Percentiles rank a stretch among this genome's conserved stretches.
Evolutionary conservation across 2,888 invertebrate genomes (phyloP).

Genomic region (Meghimatium bilineatum): DNA sequence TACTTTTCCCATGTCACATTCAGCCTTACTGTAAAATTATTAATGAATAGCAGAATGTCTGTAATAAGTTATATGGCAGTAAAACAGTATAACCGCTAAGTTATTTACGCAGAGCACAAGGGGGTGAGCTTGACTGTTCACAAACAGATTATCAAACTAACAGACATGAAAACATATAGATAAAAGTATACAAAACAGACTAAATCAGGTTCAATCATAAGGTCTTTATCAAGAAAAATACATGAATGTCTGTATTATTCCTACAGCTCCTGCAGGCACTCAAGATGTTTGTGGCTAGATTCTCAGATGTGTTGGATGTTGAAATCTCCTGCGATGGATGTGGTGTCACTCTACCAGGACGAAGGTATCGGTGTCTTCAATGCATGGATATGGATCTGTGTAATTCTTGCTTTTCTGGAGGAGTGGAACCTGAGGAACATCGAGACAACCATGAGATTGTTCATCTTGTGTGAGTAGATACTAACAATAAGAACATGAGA

Average conservation of each 20-base stretch:
- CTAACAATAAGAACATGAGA: neutral
- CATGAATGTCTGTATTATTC: neutral
- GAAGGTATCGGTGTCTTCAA: slow-evolving; percentile 75
- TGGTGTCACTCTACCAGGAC: slow-evolving; percentile 72
- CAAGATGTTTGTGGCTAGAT: slow-evolving; percentile 76
- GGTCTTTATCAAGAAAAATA: too few species aligned
- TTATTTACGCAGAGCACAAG: too few species aligned
- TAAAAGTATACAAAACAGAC: too few species aligned
- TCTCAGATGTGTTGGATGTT: slow-evolving; percentile 75
- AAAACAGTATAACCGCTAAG: too few species aligned
- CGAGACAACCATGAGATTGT: slow-evolving; percentile 75
- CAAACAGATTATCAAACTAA: too few species aligned
- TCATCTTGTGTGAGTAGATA: slow-evolving; percentile 72
- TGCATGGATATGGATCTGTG: slow-evolving; percentile 76
- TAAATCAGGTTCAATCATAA: too few species aligned
- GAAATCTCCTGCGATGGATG: slow-evolving; percentile 76
- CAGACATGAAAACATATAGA: too few species aligned
- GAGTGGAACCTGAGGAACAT: slow-evolving; percentile 75
- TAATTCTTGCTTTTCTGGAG: slow-evolving; percentile 73
- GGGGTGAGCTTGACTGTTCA: too few species aligned
- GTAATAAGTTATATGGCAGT: too few species aligned
- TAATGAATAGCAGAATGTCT: too few species aligned
- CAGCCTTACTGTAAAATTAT: too few species aligned
- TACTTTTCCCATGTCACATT: too few species aligned
- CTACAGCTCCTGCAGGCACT: slow-evolving; percentile 59